These are phyloP conservation scores for Lycopodina hypogea DNA, from an alignment of 37 sponge, comb jelly and placozoan genomes.

Conservation along the genomic window DNA sequence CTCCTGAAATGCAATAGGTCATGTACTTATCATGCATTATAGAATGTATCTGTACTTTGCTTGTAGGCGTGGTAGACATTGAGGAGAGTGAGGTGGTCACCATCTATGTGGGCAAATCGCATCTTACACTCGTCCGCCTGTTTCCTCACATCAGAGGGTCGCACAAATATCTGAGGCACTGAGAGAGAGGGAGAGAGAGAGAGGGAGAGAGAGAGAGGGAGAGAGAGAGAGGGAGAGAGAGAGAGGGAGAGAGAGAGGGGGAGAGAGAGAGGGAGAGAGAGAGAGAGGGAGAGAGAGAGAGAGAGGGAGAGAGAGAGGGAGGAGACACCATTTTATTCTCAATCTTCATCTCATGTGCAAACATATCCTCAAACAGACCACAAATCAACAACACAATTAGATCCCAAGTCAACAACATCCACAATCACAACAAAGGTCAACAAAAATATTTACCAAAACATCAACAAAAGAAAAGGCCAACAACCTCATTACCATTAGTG, in stretches of 20 bases:
- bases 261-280: not conserved
- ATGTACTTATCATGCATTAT: too few relatives aligned
- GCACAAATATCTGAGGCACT: conserved; percentile 93
- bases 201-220: not conserved
- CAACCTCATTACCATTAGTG: too few relatives aligned
- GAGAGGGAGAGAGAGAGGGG: not conserved
- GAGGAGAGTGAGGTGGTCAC: conserved; percentile 96
- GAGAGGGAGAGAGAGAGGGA: not conserved
- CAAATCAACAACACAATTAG: too few relatives aligned
- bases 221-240: not conserved
- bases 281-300: not conserved
- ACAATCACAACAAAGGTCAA: too few relatives aligned
- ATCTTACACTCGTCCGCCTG: conserved; percentile 97
- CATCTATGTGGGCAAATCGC: conserved; percentile 99
- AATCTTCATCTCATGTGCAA: too few relatives aligned
- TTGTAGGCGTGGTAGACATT: conserved; percentile 99
- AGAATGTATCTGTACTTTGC: conserved; percentile 70
- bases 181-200: not conserved
- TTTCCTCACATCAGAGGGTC: conserved; percentile 93
- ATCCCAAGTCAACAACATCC: too few relatives aligned
- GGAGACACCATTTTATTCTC: too few relatives aligned
- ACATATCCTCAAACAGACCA: too few relatives aligned
- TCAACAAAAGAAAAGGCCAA: too few relatives aligned
- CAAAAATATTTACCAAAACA: too few relatives aligned
- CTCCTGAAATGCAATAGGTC: too few relatives aligned